Evolutionary conservation across 2,113 vertebrate species (phyloP).

Genomic region (Argyrosomus japonicus): DNA sequence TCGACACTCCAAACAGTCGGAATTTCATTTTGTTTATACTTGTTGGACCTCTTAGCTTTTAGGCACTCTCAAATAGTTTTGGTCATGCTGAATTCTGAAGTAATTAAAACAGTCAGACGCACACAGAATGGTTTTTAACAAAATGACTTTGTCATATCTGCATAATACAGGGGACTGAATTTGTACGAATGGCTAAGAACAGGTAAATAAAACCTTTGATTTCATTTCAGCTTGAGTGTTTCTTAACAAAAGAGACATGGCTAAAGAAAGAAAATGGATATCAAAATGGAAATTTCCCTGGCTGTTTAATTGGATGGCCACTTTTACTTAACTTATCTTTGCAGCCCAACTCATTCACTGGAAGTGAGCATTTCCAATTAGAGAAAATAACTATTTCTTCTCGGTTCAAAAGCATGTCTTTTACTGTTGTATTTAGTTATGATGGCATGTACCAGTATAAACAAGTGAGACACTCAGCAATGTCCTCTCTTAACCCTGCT

Average conservation of each 20-base stretch:
- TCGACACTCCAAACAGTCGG: conserved; percentile 45
- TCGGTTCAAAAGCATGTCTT: conserved; percentile 71
- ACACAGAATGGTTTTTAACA: conserved; percentile 66
- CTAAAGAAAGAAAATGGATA: conserved; percentile 76
- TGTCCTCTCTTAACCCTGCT: conserved; percentile 48
- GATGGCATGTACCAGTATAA: conserved; percentile 63
- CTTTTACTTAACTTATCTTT: conserved; percentile 84
- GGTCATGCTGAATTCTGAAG: conserved; percentile 83
- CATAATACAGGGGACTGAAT: conserved; percentile 77
- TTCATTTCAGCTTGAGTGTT: conserved; percentile 83
- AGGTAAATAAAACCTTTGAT: conserved; percentile 86
- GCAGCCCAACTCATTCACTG: conserved; percentile 69
- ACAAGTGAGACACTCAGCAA: conserved; percentile 55
- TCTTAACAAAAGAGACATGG: conserved; percentile 82
- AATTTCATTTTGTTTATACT: conserved; percentile 68
- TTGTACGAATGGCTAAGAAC: conserved; percentile 76
- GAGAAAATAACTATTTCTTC: conserved; percentile 70
- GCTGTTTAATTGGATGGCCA: conserved; percentile 86
- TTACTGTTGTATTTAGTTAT: conserved; percentile 60
- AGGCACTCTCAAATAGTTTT: conserved; percentile 75
- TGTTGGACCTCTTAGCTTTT: conserved; percentile 65
- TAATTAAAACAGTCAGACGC: conserved; percentile 83
- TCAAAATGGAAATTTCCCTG: conserved; percentile 78
- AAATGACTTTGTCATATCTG: conserved; percentile 83
- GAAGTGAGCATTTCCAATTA: conserved; percentile 82